Evolutionary conservation across 2,888 invertebrate species (phyloP), one percentile per base, ranked within the genome.

Genomic region (Heliconius hortense): DNA sequence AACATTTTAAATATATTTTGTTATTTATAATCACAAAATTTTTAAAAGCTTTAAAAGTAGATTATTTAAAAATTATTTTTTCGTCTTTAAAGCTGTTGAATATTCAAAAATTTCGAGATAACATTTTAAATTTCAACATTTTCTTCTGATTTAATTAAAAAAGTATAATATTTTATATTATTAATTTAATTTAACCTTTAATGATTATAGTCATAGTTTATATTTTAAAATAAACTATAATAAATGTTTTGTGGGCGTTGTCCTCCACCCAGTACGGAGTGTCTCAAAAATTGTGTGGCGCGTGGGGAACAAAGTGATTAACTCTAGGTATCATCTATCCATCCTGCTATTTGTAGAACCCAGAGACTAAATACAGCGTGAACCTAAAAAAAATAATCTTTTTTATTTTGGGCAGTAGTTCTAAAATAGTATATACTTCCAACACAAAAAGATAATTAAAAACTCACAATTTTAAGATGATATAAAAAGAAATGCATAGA

Each of bases 401-500:
- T 56, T 56, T 56, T 56, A 56, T n/a, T n/a, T 56, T 56, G n/a
- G 10, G 21, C 3, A 31, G 31, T 31, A 31, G 31, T 31, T 1
- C 8, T 56, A n/a, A 56, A 56, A 56, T 48, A 18, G n/a, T 56
- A n/a, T n/a, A n/a, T n/a, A n/a, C n/a, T 2, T 56, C n/a, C 10
- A n/a, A n/a, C 21, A 10, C 8, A 56, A 56, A 56, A 56, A 26
- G 13, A 15, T 69, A n/a, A 70, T 69, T 59, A 62, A 68, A 43
- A 68, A 64, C 59, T 21, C 43, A 68, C 43, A 39, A 18, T n/a
- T 26, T 39, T 24, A 24, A 66, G 26, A 70, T 26, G 63, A 71
- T 75, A 73, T 72, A 73, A 75, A 72, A 71, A 53, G 48, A 75
- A 76, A 72, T 75, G 71, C 21, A 56, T 7, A 69, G 68, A 56